Conservation (phyloP, 1,140 invertebrate genomes). For the Wasmannia auropunctata region DNA sequence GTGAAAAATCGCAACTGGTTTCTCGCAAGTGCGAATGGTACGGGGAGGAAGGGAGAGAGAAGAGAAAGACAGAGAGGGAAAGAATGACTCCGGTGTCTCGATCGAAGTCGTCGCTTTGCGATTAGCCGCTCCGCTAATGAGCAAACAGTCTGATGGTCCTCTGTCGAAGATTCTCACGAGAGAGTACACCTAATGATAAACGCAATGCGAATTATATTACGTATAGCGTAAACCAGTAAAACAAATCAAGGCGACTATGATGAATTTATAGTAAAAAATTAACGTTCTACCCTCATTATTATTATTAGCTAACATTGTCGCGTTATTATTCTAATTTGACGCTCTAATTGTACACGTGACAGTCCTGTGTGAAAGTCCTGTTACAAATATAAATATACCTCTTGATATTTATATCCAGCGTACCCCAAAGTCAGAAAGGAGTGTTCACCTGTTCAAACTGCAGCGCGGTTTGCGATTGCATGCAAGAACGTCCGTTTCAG, state of each 20-base stretch:
- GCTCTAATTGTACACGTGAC: no score
- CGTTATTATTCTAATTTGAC: neutral
- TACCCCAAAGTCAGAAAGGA: neutral
- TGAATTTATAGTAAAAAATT: neutral
- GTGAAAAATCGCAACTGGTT: slow-evolving; percentile 75
- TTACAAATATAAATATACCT: neutral
- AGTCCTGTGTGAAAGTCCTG: neutral
- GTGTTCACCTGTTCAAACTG: neutral
- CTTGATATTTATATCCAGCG: neutral
- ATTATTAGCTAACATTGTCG: neutral
- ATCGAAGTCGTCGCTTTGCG: slow-evolving; percentile 18
- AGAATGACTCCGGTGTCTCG: neutral
- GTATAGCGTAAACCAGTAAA: neutral
- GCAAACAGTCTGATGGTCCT: neutral
- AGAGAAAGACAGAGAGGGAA: neutral
- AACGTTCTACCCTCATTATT: no score
- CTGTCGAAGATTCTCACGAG: neutral
- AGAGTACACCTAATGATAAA: neutral
- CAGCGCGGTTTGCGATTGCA: neutral
- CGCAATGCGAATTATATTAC: neutral
- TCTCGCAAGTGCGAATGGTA: slow-evolving; percentile 45
- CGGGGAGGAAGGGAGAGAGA: neutral
- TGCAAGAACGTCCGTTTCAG: neutral
- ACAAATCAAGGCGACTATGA: neutral
- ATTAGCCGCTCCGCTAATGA: slow-evolving; percentile 22